Percentiles rank a stretch among this genome's conserved stretches.
Evolutionary conservation across 2,113 vertebrate species (phyloP).

Genomic region (Saccopteryx leptura): DNA sequence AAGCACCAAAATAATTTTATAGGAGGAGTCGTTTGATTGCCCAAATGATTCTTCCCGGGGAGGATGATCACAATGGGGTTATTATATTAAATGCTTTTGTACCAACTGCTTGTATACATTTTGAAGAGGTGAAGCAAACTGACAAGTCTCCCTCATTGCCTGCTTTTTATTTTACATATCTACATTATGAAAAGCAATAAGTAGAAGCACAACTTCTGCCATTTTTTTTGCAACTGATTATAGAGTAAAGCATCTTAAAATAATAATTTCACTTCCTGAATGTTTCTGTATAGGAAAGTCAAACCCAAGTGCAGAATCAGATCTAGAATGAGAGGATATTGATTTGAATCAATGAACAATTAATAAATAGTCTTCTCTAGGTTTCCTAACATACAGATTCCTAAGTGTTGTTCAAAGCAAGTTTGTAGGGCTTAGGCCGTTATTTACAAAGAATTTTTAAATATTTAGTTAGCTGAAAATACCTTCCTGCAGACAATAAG

Average conservation of each 20-base stretch:
- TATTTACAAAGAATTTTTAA: background rate
- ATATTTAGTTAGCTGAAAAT: background rate
- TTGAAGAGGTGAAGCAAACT: background rate
- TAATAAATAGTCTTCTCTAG: background rate
- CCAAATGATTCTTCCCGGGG: background rate
- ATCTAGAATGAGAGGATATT: background rate
- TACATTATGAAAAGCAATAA: background rate
- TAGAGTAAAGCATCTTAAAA: conserved; percentile 40
- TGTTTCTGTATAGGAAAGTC: background rate
- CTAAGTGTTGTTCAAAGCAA: conserved; percentile 8
- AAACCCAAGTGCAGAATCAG: background rate
- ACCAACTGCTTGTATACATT: background rate
- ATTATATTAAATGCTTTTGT: background rate
- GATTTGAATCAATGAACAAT: conserved; percentile 30
- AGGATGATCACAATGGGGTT: background rate
- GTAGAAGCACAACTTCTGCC: background rate
- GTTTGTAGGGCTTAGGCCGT: background rate
- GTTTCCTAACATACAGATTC: background rate
- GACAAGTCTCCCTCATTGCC: background rate
- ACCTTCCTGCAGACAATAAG: background rate
- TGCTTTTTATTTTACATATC: conserved; percentile 27
- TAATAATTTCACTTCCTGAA: conserved; percentile 19
- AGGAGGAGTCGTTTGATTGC: background rate
- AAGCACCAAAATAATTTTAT: background rate
- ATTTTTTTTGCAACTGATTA: background rate